Conservation (phyloP, 2,888 invertebrate species). For the Leptarthrus brevirostris region DNA sequence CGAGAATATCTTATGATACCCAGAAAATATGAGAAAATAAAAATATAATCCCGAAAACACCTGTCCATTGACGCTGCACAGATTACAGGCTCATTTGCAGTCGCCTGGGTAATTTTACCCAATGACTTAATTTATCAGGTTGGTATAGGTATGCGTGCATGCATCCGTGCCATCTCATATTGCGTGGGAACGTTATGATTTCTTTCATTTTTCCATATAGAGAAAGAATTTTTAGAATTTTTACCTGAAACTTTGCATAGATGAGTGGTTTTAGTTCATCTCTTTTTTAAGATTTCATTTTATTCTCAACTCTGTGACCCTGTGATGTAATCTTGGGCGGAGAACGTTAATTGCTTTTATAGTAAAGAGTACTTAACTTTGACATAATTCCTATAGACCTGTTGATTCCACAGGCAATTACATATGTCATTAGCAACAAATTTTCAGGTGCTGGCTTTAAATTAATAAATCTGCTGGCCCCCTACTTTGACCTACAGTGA, state of each 20-base stretch:
- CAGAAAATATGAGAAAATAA: constrained; percentile 7
- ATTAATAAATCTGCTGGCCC: neutral
- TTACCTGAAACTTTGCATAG: neutral
- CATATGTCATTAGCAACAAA: constrained; percentile 9
- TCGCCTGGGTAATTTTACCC: constrained; percentile 10
- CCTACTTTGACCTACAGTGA: neutral
- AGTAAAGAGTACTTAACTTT: neutral
- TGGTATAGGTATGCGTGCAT: constrained; percentile 3
- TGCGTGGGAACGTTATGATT: constrained; percentile 16
- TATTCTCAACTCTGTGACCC: constrained; percentile 10
- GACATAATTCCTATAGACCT: neutral
- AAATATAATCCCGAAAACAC: constrained; percentile 51
- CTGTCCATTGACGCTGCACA: constrained; percentile 44
- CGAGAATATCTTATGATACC: neutral
- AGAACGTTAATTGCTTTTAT: too few relatives aligned
- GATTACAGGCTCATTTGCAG: constrained; percentile 39
- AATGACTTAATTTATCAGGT: neutral
- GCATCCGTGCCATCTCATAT: constrained; percentile 22
- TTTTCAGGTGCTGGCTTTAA: neutral
- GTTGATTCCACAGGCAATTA: neutral
- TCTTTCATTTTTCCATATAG: neutral
- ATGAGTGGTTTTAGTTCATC: neutral
- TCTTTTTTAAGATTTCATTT: neutral
- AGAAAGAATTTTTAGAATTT: constrained; percentile 16
- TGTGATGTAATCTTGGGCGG: too few relatives aligned